Conservation (phyloP, 2,113 vertebrate species). For the Craseonycteris thonglongyai region DNA sequence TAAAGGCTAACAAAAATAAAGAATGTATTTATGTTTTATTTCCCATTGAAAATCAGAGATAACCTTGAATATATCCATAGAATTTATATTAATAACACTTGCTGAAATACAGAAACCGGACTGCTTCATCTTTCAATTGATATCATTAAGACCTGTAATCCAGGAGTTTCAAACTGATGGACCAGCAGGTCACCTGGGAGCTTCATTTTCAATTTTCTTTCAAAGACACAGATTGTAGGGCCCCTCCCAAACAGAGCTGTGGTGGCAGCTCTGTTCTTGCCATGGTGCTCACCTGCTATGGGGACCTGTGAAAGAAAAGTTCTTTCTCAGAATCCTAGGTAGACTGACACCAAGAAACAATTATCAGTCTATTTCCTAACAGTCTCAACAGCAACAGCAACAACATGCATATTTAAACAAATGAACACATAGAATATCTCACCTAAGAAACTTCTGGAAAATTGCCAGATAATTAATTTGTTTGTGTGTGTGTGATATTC, state of each 20-base stretch:
- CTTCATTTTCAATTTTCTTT: neutral
- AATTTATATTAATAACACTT: neutral
- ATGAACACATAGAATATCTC: neutral
- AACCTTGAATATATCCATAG: neutral
- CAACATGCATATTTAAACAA: neutral
- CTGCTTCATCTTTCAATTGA: neutral
- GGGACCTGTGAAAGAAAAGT: neutral
- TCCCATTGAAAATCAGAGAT: neutral
- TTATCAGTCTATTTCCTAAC: neutral
- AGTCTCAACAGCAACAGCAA: neutral
- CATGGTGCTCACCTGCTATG: neutral
- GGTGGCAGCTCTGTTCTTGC: neutral
- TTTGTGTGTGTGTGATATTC: neutral
- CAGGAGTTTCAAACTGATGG: neutral
- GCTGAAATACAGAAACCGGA: neutral
- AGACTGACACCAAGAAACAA: neutral
- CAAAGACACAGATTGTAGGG: neutral
- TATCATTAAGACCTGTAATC: neutral
- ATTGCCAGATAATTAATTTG: neutral
- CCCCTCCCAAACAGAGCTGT: neutral
- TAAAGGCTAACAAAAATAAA: neutral
- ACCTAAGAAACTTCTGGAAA: neutral
- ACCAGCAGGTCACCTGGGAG: neutral
- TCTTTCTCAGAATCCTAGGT: neutral
- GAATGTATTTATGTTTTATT: neutral